Base-by-base conservation (phyloP, 2,888 invertebrate genomes). In the Agapostemon virescens region DNA sequence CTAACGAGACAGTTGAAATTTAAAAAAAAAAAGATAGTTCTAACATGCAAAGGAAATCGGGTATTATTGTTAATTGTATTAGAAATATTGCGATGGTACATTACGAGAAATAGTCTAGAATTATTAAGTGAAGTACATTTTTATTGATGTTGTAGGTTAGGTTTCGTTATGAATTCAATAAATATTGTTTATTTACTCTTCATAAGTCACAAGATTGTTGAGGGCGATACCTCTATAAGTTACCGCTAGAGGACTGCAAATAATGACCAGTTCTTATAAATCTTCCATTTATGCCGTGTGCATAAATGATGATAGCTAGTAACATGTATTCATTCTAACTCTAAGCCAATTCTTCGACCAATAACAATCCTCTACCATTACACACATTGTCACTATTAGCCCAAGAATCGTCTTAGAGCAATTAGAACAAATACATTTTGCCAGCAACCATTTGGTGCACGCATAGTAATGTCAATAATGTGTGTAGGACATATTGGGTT, bases 1-100 rank as follows among this genome's bases (percentile, higher is more conserved):
- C 86, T 86, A 77, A 69, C 33, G 72, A 49, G 38, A 33, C 52
- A 64, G 49, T 80, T 58, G 26, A 79, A 73, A 80, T 80, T 69
- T 63, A n/a, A 7, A 66, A 78, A 68, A 78, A 68, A 69, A 77
- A 68, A 30, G 15, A 30, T 55, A 26, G 40, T 20, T 0, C 61
- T 17, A 61, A 20, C 38, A 55, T 26, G 5, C 30, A 67, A 30
- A 30, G 61, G 20, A 45, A 69, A 77, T 68, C 15, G 58, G 36
- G 15, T n/a, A 38, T 58, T 67, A 58, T 40, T 55, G 58, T 33
- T 3, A 40, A 45, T 55, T 70, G 30, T n/a, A 13, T 45, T 15
- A n/a, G 13, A 61, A 30, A 70, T 49, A 13, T 17, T 5, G 15
- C 3, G 5, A 36, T 13, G 3, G 15, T 11, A 30, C 33, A 49